Evolutionary conservation across 2,888 invertebrate genomes (phyloP).

Genomic region (Ophioninae sp.): DNA sequence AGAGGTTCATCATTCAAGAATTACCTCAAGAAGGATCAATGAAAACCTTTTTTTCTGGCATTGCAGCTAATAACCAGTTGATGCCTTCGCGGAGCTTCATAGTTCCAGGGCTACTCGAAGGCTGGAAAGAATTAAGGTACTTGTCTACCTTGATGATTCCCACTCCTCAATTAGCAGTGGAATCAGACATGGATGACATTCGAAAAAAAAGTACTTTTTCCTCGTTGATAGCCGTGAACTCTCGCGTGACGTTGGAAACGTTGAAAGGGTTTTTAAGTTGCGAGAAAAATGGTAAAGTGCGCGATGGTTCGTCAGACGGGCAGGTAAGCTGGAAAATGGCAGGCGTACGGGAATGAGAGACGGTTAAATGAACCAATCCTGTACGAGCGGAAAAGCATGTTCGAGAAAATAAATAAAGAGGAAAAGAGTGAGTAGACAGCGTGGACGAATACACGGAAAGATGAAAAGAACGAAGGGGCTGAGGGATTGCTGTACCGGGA

Average conservation of each 20-base stretch:
- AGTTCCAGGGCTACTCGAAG: neutral
- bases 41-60: neutral
- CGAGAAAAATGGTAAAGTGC: constrained; percentile 1
- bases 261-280: constrained; percentile 12
- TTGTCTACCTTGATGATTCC: neutral
- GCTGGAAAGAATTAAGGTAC: neutral
- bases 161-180: constrained; percentile 2
- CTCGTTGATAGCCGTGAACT: neutral
- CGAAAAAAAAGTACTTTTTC: neutral
- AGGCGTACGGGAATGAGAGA: constrained; percentile 19
- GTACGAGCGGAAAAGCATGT: constrained; percentile 65
- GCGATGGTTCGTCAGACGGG: constrained; percentile 25
- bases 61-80: neutral
- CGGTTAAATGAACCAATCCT: constrained; percentile 77
- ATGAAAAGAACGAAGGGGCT: constrained; percentile 41
- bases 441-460: constrained; percentile 35
- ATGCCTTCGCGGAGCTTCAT: neutral
- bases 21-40: neutral
- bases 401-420: constrained; percentile 75
- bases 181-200: neutral
- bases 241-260: neutral
- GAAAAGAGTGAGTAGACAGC: constrained; percentile 52
- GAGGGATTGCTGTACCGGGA: constrained; percentile 26
- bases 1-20: no score
- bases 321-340: constrained; percentile 6